Evolutionary conservation across 2,888 invertebrate species (phyloP), one percentile per base, ranked within the genome.

Genomic region (Nasonia oneida): DNA sequence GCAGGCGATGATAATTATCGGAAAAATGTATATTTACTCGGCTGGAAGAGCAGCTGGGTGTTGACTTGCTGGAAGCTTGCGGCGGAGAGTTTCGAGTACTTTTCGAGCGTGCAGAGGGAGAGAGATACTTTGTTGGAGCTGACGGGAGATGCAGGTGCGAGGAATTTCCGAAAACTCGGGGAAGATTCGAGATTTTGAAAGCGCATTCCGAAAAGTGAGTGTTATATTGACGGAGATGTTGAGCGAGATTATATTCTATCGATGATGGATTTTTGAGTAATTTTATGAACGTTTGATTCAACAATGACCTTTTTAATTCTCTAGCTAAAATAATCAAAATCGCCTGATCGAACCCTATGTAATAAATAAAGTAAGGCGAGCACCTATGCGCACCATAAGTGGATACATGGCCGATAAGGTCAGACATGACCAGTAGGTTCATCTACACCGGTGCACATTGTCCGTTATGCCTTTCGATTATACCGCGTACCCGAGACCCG

Each of bases 1-100:
- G 29, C 37, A 12, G 29, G 42, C 15, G 76, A 71, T 84, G 53
- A 37, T 37, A 70, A 76, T 81, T 81, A 81, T 81, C 50, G 85
- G 71, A 85, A 61, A 61, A 76, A 81, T 76, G 77, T 84, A 76
- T 84, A 81, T 81, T 84, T 84, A 81, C 37, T 15, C 39, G 37
- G n/a, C 57, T 61, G 67, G 3, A 75, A 50, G 33, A 47, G 18
- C n/a, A 37, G 39, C 42, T 42, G 18, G 18, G 37, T 71, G 37
- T 71, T 39, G 39, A 18, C 37, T 37, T 37, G 18, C n/a, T 42
- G 39, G 71, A 61, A n/a, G 57, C n/a, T 61, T 23, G n/a, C 23
- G 23, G 5, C 6, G 8, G 57, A 61, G 23, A 37, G 37, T 61
- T 61, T 61, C 57, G 57, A 61, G 57, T 18, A n/a, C n/a, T 57